phyloP scores from a whole-genome alignment of 2,797 vertebrate genomes.

The Tokudaia muenninki region DNA sequence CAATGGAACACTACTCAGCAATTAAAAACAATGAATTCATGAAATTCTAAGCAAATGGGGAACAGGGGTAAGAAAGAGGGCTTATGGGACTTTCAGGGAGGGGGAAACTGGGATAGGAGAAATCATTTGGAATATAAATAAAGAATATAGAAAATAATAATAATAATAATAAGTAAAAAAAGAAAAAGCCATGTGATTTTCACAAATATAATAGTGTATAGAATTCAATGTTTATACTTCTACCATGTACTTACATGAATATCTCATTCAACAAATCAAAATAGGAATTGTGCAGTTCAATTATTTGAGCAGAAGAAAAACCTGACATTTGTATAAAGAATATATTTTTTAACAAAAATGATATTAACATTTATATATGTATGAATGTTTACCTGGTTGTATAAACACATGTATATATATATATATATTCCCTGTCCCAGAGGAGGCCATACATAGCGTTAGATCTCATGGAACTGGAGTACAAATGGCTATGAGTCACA shows the following conservation, averaged over 20 bases:
- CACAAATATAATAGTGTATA: background rate
- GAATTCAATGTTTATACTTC: background rate
- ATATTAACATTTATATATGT: background rate
- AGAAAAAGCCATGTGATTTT: background rate
- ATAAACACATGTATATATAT: no score
- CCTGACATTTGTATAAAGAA: background rate
- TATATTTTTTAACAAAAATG: background rate
- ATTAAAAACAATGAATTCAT: no score
- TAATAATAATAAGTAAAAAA: no score
- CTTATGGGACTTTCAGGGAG: no score
- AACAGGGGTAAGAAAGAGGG: no score
- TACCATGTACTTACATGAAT: background rate
- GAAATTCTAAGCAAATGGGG: no score
- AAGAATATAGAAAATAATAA: no score
- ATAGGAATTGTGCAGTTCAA: background rate
- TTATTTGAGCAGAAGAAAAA: background rate
- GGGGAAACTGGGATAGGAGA: no score
- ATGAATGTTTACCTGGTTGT: background rate
- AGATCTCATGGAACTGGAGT: background rate
- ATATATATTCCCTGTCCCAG: background rate
- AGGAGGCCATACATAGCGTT: background rate
- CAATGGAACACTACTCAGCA: no score
- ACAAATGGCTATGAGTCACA: background rate
- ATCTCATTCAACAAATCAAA: background rate
- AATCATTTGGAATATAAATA: no score